Base-by-base conservation (phyloP, 2,888 invertebrate genomes). In the Conistra vaccinii region DNA sequence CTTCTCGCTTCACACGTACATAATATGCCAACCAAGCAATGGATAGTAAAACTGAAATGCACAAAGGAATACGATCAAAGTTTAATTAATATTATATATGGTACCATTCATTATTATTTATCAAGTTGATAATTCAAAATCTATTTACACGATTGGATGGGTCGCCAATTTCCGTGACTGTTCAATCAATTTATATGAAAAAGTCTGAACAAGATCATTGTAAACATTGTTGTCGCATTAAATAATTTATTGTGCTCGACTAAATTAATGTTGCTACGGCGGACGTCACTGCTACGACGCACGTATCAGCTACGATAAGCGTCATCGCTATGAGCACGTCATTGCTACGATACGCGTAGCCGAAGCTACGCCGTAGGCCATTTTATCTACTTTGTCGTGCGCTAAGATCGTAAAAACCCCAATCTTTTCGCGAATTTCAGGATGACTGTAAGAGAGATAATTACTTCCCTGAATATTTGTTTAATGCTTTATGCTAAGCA, bases 341-440 rank as follows among this genome's bases (percentile, higher is more conserved):
- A 60, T 58, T 57, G 61, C 80, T 80, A 73, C 73, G 61, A 73
- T 20, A 51, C 20, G 39, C 61, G 66, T 66, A 75, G 29, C 60
- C 35, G 39, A 20, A 26, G 45, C 48, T 58, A 71, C 74, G 74
- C 32, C 48, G 73, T 72, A 69, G 62, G 62, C 72, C 10, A 51
- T 48, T 23, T 20, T 62, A 51, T 42, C 12, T 32, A 39, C 9
- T 32, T 42, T 26, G 39, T 48, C 48, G 20, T 39, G 23, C 48
- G 48, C 48, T 48, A 48, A 48, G 45, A 6, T 5, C 45, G 45
- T 48, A 48, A 48, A 48, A 48, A 48, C 48, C 9, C 12, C 4
- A 57, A 55, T 20, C 1, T 66, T 51, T 23, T 6, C 23, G 3
- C 29, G 23, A 69, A 55, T 42, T 65, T 35, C 9, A 42, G 23